A percentile compares a stretch with the other conserved stretches of the same genome.
These are phyloP conservation scores for Nemapogon koenigi DNA, from an alignment of 2,888 invertebrate genomes.

Conservation along the genomic window DNA sequence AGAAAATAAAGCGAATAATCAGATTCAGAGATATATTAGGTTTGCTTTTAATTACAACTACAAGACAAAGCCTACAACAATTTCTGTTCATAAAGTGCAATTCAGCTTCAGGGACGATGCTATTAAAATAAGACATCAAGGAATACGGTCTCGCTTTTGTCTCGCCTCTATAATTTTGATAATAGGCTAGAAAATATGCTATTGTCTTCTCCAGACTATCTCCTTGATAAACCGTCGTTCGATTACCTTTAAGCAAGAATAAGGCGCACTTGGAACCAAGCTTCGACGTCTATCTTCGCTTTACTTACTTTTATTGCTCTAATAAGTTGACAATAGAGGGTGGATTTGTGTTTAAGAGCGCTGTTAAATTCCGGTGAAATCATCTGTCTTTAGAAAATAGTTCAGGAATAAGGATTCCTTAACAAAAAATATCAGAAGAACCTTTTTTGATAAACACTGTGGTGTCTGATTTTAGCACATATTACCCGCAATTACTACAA, in stretches of 20 bases:
- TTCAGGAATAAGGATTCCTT: too few relatives aligned
- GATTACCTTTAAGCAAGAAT: constrained; percentile 34
- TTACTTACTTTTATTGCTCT: constrained; percentile 31
- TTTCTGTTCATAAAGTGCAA: constrained; percentile 41
- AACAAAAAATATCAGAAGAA: too few relatives aligned
- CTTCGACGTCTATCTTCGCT: constrained; percentile 19
- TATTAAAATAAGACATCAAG: constrained; percentile 46
- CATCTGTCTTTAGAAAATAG: too few relatives aligned
- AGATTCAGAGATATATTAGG: too few relatives aligned
- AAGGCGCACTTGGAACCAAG: constrained; percentile 13
- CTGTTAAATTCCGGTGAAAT: too few relatives aligned
- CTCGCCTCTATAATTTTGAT: constrained; percentile 50
- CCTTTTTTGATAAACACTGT: too few relatives aligned
- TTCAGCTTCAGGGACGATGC: constrained; percentile 38
- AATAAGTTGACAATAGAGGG: constrained; percentile 36
- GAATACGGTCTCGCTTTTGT: constrained; percentile 6
- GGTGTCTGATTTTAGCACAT: too few relatives aligned
- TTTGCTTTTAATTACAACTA: too few relatives aligned
- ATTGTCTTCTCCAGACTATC: constrained; percentile 50
- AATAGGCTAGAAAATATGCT: constrained; percentile 61
- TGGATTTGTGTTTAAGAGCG: constrained; percentile 2
- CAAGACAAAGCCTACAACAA: constrained; percentile 32
- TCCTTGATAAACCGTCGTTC: constrained; percentile 40
- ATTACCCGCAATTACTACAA: too few relatives aligned
- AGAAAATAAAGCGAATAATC: too few relatives aligned